Percentiles rank a stretch among this genome's conserved stretches.
phyloP scores from a whole-genome alignment of 1,140 invertebrate genomes.

The Panonychus citri region DNA sequence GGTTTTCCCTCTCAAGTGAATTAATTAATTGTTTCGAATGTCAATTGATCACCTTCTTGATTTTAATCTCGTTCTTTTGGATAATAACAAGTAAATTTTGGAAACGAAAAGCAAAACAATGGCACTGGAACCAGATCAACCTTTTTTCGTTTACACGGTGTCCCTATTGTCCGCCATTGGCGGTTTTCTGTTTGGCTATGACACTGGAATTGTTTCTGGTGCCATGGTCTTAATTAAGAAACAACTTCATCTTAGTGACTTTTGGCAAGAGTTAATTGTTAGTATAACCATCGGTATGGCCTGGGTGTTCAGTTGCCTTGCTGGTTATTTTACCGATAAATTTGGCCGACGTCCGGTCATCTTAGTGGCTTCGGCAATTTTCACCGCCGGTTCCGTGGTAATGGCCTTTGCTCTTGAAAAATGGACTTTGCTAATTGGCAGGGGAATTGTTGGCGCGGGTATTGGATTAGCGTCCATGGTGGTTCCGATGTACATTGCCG shows the following conservation, averaged over 20 bases:
- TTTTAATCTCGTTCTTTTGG: too few relatives aligned
- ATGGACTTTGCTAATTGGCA: slow-evolving; percentile 28
- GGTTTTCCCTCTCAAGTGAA: too few relatives aligned
- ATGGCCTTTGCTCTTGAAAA: slow-evolving; percentile 29
- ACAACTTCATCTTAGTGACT: slow-evolving; percentile 24
- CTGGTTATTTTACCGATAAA: slow-evolving; percentile 28
- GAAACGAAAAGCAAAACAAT: too few relatives aligned
- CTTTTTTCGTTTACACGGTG: not conserved
- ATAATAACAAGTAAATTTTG: too few relatives aligned
- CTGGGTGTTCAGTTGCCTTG: slow-evolving; percentile 30
- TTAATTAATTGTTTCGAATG: too few relatives aligned
- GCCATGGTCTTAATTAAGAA: slow-evolving; percentile 33
- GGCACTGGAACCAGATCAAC: not conserved
- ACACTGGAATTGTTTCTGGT: slow-evolving; percentile 38
- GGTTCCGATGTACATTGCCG: slow-evolving; percentile 38
- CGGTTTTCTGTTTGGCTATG: slow-evolving; percentile 41
- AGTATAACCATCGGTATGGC: slow-evolving; percentile 26
- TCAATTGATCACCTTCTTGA: too few relatives aligned
- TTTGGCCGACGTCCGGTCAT: slow-evolving; percentile 32
- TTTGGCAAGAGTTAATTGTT: slow-evolving; percentile 32
- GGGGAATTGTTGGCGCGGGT: slow-evolving; percentile 33
- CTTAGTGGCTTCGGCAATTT: slow-evolving; percentile 30
- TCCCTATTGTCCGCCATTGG: slow-evolving; percentile 29
- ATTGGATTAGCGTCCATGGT: slow-evolving; percentile 36
- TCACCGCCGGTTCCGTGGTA: slow-evolving; percentile 30